A percentile compares a stretch with the other conserved stretches of the same genome.
phyloP scores from a whole-genome alignment of 2,888 invertebrate species.

The Pristionchus maxplancki region DNA sequence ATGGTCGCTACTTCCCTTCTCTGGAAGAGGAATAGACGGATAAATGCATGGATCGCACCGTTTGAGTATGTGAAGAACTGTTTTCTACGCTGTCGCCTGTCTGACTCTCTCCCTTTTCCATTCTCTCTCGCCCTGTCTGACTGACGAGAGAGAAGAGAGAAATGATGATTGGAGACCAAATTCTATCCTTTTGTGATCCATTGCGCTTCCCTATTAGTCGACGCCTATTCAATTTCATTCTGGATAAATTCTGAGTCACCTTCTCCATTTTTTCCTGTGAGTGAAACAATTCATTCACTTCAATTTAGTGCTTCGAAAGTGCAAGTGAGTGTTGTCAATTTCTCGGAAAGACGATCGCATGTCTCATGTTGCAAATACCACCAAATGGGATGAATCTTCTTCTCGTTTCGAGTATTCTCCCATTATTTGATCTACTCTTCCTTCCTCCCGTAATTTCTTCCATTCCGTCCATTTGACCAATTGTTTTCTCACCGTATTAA shows the following conservation, averaged over 20 bases:
- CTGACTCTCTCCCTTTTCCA: neutral
- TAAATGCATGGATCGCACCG: neutral
- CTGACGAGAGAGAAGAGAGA: neutral
- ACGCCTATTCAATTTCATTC: neutral
- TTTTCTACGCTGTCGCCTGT: neutral
- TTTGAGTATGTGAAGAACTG: neutral
- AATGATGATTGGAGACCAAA: too few species aligned
- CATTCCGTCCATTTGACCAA: neutral
- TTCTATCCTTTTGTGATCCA: neutral
- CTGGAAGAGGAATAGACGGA: neutral
- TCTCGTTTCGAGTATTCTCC: neutral
- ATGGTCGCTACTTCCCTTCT: neutral
- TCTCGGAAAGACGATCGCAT: neutral
- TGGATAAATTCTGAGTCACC: neutral
- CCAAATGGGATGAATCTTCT: neutral
- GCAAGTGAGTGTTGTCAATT: neutral
- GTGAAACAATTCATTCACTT: neutral
- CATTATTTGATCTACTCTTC: constrained; percentile 1
- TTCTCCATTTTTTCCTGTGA: neutral
- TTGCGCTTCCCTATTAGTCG: neutral
- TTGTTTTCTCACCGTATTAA: constrained; percentile 32
- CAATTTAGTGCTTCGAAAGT: neutral
- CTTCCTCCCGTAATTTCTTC: constrained; percentile 20
- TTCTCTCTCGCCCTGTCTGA: neutral
- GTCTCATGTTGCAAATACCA: neutral